phyloP scores from a whole-genome alignment of 2,797 vertebrate species.

The Peromyscus aztecus region DNA sequence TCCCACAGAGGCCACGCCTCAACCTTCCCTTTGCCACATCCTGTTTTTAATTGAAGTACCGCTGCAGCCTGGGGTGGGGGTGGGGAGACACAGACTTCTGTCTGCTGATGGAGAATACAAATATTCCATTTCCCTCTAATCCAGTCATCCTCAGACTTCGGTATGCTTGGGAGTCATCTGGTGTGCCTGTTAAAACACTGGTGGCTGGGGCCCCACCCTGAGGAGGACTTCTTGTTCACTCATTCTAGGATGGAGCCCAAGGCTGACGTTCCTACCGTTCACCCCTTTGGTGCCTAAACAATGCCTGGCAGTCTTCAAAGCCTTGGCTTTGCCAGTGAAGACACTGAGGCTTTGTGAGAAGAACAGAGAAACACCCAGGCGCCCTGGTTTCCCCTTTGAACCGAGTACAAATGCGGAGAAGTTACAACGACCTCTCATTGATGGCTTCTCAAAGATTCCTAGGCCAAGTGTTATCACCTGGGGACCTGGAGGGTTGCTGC shows the following conservation, averaged over 20 bases:
- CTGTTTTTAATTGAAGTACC: neutral
- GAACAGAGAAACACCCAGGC: neutral
- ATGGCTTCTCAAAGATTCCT: neutral
- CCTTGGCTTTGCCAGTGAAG: neutral
- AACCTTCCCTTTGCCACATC: neutral
- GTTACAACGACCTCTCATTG: neutral
- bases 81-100: neutral
- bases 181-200: neutral
- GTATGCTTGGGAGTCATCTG: accelerated
- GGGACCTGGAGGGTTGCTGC: neutral
- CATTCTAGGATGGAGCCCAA: too few species aligned
- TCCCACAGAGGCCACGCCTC: neutral
- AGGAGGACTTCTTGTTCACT: neutral
- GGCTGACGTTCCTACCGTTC: neutral
- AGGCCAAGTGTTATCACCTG: too few species aligned
- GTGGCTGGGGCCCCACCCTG: neutral
- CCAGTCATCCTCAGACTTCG: neutral
- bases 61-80: neutral
- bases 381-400: neutral
- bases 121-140: neutral
- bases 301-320: neutral
- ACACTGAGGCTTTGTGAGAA: neutral
- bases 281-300: neutral
- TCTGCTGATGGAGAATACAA: constrained; percentile 18
- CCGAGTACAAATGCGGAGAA: neutral